Base-by-base conservation (phyloP, 2,888 invertebrate genomes). In the Thecocarcelia acutangulata region DNA sequence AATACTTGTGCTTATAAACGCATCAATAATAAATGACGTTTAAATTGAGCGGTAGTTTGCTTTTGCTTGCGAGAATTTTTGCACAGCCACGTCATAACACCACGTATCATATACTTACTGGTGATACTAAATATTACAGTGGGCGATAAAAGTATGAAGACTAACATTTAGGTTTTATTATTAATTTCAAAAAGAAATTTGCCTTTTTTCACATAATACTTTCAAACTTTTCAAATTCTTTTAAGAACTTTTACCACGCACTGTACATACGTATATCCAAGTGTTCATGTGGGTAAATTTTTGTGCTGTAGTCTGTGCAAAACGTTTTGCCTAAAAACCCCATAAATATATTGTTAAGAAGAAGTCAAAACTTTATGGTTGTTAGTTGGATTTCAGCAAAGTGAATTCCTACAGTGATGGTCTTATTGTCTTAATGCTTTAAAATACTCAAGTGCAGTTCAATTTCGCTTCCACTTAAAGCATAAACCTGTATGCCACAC, bases 1-100 rank as follows among this genome's bases (percentile, higher is more conserved):
- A 2, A 46, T 15, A 48, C 33, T 40, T 17, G 21, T 44, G 54
- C 37, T 48, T 44, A 44, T 54, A 44, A 52, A 69, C 58, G 63
- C 63, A 73, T 81, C 69, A 77, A 77, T 80, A 73, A 74, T 68
- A 64, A 81, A 77, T 77, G 81, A 77, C 81, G 73, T 66, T 80
- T 80, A 75, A 52, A 72, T 66, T 59, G 46, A 42, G 64, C 58
- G 33, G 13, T 54, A 37, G 48, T 54, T 68, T 44, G 21, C 58
- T 59, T 17, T 37, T 17, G 15, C 11, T 15, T 61, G 46, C 52
- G 3, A 56, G 19, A 58, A 40, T 70, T 70, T 77, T 70, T 64
- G 58, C 58, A 77, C 58, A 56, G 15, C 64, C 64, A 33, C 13
- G 5, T 50, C 4, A 19, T 64, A 70, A 37, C 17, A 70, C 17